Evolutionary conservation across 2,113 vertebrate genomes (phyloP), one percentile per base, ranked within the genome.

Genomic region (Oenanthe oenanthe): DNA sequence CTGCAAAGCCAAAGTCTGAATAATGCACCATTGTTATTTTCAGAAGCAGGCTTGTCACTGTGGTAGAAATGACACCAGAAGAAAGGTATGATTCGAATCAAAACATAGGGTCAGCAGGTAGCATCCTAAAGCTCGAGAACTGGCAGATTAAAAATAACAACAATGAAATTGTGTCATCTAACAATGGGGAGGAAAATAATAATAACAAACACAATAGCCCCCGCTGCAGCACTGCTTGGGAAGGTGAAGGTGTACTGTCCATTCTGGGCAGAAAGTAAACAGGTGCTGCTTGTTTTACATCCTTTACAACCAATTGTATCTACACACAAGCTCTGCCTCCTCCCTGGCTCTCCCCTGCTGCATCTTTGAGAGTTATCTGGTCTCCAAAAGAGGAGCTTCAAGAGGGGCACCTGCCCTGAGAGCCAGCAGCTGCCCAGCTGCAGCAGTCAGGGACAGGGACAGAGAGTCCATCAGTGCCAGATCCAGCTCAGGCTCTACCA

Each of bases 1-100:
- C 86, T 89, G 89, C 56, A 60, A 87, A 96, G 88, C 84, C 88
- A 84, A 71, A 88, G 91, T 48, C 84, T 92, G 86, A 76, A 95
- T 95, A 95, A 95, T 75, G 65, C 76, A 89, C 86, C 80, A 75
- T 65, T 92, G 83, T 88, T 88, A 75, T 81, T 92, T 78, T 20
- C 68, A 53, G 92, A 20, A 92, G 50, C 8, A 0, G 68, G 48
- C 34, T 92, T 92, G 81, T 92, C 48, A 2, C 53, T 62, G 65
- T 16, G 65, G 56, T 48, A 54, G 3, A 17, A 81, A 71, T 63
- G 61, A 86, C 84, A 92, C 51, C 48, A 67, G 73, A 76, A 81
- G 77, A 80, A 71, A 89, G 40, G 79, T 67, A 53, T 24, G 48
- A 78, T 88, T 89, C 92, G 73, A 77, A 93, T 81, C 31, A 18